phyloP scores from a whole-genome alignment of 2,113 vertebrate species.

The Tenebrosternarchus preto region DNA sequence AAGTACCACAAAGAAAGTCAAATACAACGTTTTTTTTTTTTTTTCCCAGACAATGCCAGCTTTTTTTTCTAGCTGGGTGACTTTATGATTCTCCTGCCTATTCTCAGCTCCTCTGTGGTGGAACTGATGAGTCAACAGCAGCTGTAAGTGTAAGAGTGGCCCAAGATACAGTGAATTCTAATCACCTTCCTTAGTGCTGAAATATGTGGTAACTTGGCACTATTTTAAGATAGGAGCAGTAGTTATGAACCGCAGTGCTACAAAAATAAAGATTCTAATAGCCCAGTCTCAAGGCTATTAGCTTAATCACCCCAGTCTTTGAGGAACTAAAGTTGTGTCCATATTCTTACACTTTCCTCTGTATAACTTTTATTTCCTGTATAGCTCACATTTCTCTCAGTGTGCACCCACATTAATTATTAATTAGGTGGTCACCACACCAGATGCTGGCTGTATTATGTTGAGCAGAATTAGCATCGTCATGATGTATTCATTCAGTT shows the following conservation, averaged over 20 bases:
- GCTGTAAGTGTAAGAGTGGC: conserved; percentile 19
- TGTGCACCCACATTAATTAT: background rate
- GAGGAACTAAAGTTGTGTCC: background rate
- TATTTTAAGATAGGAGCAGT: background rate
- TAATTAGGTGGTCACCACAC: background rate
- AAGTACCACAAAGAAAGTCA: conserved; percentile 35
- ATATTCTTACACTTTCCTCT: background rate
- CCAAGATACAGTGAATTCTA: background rate
- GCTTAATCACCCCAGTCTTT: background rate
- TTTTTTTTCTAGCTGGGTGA: conserved; percentile 37
- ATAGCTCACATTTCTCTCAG: background rate
- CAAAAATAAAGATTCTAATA: background rate
- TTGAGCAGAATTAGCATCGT: background rate
- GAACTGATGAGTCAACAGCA: conserved; percentile 47
- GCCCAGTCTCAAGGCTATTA: background rate
- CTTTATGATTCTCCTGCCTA: conserved; percentile 43
- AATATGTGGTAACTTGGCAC: background rate
- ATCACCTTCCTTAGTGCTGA: background rate
- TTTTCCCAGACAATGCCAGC: conserved; percentile 40
- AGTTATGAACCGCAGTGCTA: background rate
- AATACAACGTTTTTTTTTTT: conserved; percentile 25
- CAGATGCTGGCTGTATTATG: too few species aligned
- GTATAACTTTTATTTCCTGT: background rate
- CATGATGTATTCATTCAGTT: background rate
- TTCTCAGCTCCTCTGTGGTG: conserved; percentile 24